Base-by-base conservation (phyloP, 2,888 invertebrate genomes). In the Trachelus iudaicus region DNA sequence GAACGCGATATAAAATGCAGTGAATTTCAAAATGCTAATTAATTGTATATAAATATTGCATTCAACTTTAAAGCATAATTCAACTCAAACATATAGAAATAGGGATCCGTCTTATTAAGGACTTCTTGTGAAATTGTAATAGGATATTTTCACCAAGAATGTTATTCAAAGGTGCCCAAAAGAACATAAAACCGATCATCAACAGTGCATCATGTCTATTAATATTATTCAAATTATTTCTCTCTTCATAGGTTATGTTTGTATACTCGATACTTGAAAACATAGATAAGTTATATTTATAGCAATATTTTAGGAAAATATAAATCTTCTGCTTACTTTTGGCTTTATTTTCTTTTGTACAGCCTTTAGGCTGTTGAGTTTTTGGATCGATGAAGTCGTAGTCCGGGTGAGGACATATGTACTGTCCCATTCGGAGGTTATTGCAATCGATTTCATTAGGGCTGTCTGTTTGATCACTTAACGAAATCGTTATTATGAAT, bases 331-430 rank as follows among this genome's bases (percentile, higher is more conserved):
- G 9, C 75, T 84, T 92, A 97, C 97, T 95, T 93, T 94, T 94
- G 12, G 97, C 97, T 92, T 94, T 95, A 83, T 96, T 96, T 87
- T 96, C 95, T 85, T 95, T 91, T 1, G 94, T 94, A 90, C 98
- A 98, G 79, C 96, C 97, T 83, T 92, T 92, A 56, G 96, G 95
- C 89, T 98, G 98, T 90, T 99, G 98, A 0, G 98, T 98, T 87
- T 95, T 94, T 0, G 95, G 94, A 91, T 98, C 98, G 86, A 98
- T 97, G 79, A 92, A 92, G 86, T 96, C 95, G 85, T 94, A 94
- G 81, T 93, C 93, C 11, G 97, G 96, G 92, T 97, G 95, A 0
- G 96, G 97, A 89, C 97, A 98, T 81, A 97, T 93, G 87, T 94
- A 97, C 87, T 97, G 97, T 0, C 97, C 97, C 93, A 96, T 93